Percentiles rank a stretch among this genome's conserved stretches.
These are phyloP conservation scores for Artemia sinica DNA, from an alignment of 2,888 invertebrate genomes.

Conservation along the genomic window DNA sequence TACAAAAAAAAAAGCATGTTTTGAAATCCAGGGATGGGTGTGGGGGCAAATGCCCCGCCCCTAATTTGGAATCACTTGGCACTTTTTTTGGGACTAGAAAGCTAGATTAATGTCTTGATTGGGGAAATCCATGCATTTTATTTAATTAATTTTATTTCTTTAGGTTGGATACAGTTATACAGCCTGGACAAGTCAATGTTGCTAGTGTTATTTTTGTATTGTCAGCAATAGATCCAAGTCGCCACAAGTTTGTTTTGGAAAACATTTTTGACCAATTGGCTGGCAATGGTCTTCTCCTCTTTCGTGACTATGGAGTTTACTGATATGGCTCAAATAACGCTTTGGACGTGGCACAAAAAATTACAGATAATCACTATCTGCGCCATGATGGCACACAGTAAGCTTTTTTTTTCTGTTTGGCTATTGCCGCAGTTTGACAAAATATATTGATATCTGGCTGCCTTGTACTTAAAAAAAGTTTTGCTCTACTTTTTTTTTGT, in stretches of 20 bases:
- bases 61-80: too few species aligned
- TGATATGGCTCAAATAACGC: slow-evolving; percentile 85
- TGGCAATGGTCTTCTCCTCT: slow-evolving; percentile 61
- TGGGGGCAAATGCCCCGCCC: too few species aligned
- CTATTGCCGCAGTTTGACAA: too few species aligned
- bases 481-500: too few species aligned
- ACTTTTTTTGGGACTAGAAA: too few species aligned
- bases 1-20: too few species aligned
- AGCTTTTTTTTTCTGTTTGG: slow-evolving; percentile 20
- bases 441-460: too few species aligned
- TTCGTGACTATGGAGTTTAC: slow-evolving; percentile 86
- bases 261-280: slow-evolving; percentile 48
- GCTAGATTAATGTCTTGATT: too few species aligned
- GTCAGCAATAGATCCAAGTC: slow-evolving; percentile 77
- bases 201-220: slow-evolving; percentile 83
- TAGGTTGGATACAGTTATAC: neutral
- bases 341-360: slow-evolving; percentile 84
- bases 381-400: slow-evolving; percentile 87
- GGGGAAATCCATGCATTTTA: neutral
- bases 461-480: too few species aligned
- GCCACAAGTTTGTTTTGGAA: slow-evolving; percentile 41
- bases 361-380: slow-evolving; percentile 80
- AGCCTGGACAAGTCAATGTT: slow-evolving; percentile 44
- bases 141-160: neutral
- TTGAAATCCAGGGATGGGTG: too few species aligned